Base-by-base conservation (phyloP, 2,113 vertebrate species). In the Eleginops maclovinus region DNA sequence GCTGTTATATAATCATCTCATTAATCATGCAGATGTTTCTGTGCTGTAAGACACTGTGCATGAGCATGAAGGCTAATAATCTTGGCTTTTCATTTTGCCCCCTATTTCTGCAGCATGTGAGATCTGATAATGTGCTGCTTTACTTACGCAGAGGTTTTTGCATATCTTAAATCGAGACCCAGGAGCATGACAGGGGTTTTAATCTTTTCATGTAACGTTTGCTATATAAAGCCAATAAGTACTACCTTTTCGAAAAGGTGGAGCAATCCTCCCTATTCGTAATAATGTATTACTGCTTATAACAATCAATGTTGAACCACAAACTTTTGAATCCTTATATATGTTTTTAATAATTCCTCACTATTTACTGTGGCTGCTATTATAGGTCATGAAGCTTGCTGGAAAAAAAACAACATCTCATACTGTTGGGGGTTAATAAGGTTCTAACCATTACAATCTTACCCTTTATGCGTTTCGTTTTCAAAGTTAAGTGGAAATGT, bases 21-120 rank as follows among this genome's bases (percentile, higher is more conserved):
- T 90, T 91, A 92, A 93, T 91, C 87, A 89, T 89, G 91, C 83
- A 88, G 87, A 88, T 89, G 86, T 80, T 88, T 82, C 76, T 76
- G 71, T 47, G 79, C 79, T 78, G 75, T 70, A 56, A 87, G 72
- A 75, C 72, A 72, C 69, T 40, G 49, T 86, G 83, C 81, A 82
- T 80, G 81, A 80, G 82, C 72, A 67, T 77, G 74, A 83, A 79
- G 70, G 77, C 84, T 83, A 78, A 85, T 87, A 79, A 86, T 73
- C 51, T 21, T 51, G 44, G 55, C 47, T 86, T 87, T 84, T 74
- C 79, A 77, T 88, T 65, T 77, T 62, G 24, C 65, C 79, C 71
- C 49, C 50, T 31, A 56, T 77, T 79, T 68, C 70, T 82, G 77
- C 81, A 62, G 72, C 67, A 75, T 80, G 79, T 50, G 10, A 81